Percentiles rank a stretch among this genome's conserved stretches.
Conservation (phyloP, 1,140 invertebrate genomes). For the Hesperophylax magnus region DNA sequence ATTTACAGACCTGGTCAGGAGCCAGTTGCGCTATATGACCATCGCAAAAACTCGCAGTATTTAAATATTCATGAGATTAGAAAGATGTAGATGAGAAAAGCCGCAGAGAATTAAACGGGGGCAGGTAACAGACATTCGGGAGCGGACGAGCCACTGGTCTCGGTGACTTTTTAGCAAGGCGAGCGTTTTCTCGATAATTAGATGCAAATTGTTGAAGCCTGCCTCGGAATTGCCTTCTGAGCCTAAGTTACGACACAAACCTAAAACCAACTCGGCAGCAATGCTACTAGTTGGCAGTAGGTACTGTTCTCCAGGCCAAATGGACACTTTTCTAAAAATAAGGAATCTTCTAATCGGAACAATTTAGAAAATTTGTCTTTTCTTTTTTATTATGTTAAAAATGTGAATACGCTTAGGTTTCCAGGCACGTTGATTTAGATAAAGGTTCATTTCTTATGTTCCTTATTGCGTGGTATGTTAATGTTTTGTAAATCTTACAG, state of each 20-base stretch:
- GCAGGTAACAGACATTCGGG: not conserved
- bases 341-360: no score
- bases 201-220: slow-evolving; percentile 29
- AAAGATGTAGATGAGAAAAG: slow-evolving; percentile 13
- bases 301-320: not conserved
- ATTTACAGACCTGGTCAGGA: not conserved
- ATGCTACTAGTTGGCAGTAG: no score
- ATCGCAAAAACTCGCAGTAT: not conserved
- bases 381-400: no score
- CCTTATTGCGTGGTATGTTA: no score
- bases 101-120: slow-evolving; percentile 4
- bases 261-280: no score
- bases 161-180: not conserved
- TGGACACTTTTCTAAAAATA: no score
- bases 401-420: no score
- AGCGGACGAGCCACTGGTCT: slow-evolving; percentile 7
- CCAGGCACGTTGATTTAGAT: no score
- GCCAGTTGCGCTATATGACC: not conserved
- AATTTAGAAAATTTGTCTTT: no score
- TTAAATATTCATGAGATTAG: slow-evolving; percentile 17
- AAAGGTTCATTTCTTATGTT: no score
- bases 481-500: no score
- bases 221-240: not conserved
- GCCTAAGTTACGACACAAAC: not conserved
- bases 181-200: slow-evolving; percentile 13